Conservation (phyloP, 2,113 vertebrate genomes). For the Cebus imitator region DNA sequence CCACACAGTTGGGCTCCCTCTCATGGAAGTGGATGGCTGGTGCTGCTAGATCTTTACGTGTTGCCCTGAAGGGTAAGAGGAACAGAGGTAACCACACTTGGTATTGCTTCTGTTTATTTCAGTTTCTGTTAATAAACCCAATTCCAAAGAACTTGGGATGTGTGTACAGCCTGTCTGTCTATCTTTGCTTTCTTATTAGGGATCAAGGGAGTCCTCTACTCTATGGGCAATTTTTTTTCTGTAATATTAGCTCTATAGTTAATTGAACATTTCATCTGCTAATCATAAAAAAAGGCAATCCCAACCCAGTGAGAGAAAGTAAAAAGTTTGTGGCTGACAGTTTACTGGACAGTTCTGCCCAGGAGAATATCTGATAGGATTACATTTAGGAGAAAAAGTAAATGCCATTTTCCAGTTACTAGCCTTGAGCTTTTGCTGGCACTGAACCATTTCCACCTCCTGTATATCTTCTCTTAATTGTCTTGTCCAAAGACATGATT, state of each 20-base stretch:
- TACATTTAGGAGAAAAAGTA: slow-evolving; percentile 38
- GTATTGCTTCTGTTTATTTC: neutral
- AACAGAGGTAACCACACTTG: neutral
- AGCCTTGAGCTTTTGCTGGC: neutral
- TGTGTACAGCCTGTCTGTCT: neutral
- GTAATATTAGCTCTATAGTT: neutral
- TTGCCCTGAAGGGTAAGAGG: neutral
- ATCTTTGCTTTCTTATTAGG: neutral
- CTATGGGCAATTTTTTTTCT: neutral
- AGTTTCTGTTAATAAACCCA: neutral
- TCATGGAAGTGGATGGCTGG: neutral
- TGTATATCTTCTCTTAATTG: neutral
- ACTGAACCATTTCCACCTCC: slow-evolving; percentile 11
- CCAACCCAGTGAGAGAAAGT: neutral
- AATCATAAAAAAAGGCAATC: neutral
- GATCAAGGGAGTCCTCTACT: neutral
- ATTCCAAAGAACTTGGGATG: neutral
- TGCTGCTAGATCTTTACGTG: neutral
- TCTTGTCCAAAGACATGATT: neutral
- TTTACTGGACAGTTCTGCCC: neutral
- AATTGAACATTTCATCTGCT: neutral
- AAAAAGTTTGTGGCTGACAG: neutral
- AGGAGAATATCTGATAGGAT: slow-evolving; percentile 20
- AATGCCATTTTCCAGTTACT: slow-evolving; percentile 31
- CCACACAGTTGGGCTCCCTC: neutral